Base-by-base conservation (phyloP, 2,113 vertebrate species). In the Morone chrysops region DNA sequence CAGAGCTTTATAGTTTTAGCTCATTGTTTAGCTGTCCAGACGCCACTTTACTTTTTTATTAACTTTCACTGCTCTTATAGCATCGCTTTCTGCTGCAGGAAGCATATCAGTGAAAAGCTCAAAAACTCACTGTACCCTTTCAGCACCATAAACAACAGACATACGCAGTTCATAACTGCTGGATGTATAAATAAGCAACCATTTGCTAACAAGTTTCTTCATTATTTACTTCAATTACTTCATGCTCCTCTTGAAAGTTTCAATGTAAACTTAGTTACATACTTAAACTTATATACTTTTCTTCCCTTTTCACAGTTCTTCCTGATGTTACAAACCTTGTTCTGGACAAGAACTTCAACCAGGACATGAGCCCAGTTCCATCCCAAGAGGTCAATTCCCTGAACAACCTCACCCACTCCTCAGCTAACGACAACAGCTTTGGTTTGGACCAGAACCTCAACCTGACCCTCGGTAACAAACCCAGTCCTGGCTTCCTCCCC, bases 381-480 rank as follows among this genome's bases (percentile, higher is more conserved):
- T 65, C 57, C 12, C 65, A 84, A 54, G 83, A 70, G 17, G 75
- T 85, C 11, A 80, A 91, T 65, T 78, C 89, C 60, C 75, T 91
- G 18, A 92, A 94, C 87, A 93, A 93, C 70, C 60, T 93, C 45
- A 84, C 83, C 31, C 9, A 47, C 31, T 80, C 78, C 11, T 69
- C 73, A 0, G 38, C 61, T 6, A 78, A 67, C 43, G 77, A 75
- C 68, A 62, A 43, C 48, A 61, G 57, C 78, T 84, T 92, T 20
- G 71, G 60, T 75, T 79, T 93, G 78, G 81, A 92, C 81, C 91
- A 93, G 85, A 95, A 94, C 89, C 93, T 94, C 17, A 94, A 94
- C 82, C 48, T 94, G 68, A 94, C 88, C 61, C 70, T 85, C 7
- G 38, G 78, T 84, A 59, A 59, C 75, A 88, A 72, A 61, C 31